A percentile compares a stretch with the other conserved stretches of the same genome.
phyloP scores from a whole-genome alignment of 2,113 vertebrate species.

The Callionymus lyra region DNA sequence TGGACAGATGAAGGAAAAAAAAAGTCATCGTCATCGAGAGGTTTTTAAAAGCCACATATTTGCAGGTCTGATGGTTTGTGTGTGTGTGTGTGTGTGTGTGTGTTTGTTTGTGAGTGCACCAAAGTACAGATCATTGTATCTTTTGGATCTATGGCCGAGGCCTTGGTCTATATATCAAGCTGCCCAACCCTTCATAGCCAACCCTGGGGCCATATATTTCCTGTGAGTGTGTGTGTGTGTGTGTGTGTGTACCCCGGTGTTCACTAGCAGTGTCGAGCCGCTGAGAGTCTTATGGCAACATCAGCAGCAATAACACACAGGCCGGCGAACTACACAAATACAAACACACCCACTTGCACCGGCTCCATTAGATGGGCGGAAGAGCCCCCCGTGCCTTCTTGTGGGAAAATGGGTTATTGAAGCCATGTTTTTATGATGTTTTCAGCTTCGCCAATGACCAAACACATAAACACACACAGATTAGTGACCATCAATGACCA shows the following conservation, averaged over 20 bases:
- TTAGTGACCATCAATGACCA: no score
- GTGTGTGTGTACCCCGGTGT: slow-evolving; percentile 24
- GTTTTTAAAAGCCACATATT: no score
- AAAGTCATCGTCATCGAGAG: no score
- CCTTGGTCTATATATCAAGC: slow-evolving; percentile 48
- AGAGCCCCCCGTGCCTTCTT: slow-evolving; percentile 39
- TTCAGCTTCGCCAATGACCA: slow-evolving; percentile 20
- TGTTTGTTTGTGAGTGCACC: slow-evolving; percentile 11
- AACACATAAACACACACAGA: slow-evolving; percentile 13
- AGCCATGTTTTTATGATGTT: slow-evolving; percentile 39
- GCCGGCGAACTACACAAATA: slow-evolving; percentile 10
- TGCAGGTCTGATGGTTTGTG: no score
- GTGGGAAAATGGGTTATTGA: slow-evolving; percentile 46
- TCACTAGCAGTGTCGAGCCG: slow-evolving; percentile 36
- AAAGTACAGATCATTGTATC: slow-evolving; percentile 34
- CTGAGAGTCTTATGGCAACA: slow-evolving; percentile 42
- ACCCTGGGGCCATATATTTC: slow-evolving; percentile 36
- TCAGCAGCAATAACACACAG: slow-evolving; percentile 32
- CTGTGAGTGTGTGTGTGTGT: slow-evolving; percentile 2
- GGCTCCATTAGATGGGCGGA: slow-evolving; percentile 29
- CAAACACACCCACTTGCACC: slow-evolving; percentile 3
- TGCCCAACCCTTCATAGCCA: slow-evolving; percentile 25
- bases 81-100: slow-evolving; percentile 4
- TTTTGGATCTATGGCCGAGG: slow-evolving; percentile 37
- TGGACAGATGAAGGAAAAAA: no score